phyloP scores from a whole-genome alignment of 2,113 vertebrate species.

The Tamias sibiricus region DNA sequence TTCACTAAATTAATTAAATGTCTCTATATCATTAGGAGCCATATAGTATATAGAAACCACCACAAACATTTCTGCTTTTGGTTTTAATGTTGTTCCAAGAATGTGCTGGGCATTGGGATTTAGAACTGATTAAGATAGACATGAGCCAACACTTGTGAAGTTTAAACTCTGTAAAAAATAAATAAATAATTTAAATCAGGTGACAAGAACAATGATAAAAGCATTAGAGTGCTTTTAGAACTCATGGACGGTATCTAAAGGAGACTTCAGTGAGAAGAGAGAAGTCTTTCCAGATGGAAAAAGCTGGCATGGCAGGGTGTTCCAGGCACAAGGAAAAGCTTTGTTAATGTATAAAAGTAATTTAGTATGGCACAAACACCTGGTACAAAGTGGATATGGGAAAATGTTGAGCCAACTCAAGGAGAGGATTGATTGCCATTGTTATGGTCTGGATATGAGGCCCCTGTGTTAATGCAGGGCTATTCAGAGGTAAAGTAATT shows the following conservation, averaged over 20 bases:
- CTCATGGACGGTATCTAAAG: background rate
- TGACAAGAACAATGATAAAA: background rate
- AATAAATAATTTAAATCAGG: background rate
- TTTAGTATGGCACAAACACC: background rate
- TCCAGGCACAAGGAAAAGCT: background rate
- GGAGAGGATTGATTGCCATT: background rate
- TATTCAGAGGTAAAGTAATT: too few relatives aligned
- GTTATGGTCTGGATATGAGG: too few relatives aligned
- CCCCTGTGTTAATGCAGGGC: too few relatives aligned
- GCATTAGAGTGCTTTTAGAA: background rate
- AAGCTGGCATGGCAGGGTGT: background rate
- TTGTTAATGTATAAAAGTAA: background rate
- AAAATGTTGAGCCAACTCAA: background rate
- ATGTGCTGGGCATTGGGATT: background rate
- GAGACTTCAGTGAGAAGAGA: background rate
- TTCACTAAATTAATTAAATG: background rate
- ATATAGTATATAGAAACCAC: background rate
- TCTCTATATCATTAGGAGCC: background rate
- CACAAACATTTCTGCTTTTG: background rate
- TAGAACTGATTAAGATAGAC: background rate
- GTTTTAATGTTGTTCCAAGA: background rate
- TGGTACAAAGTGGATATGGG: background rate
- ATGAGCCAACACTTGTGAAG: background rate
- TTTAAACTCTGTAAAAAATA: background rate
- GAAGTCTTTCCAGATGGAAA: background rate